A percentile compares a stretch with the other conserved stretches of the same genome.
phyloP scores from a whole-genome alignment of 2,797 vertebrate genomes.

The Schizopygopsis pylzovi region DNA sequence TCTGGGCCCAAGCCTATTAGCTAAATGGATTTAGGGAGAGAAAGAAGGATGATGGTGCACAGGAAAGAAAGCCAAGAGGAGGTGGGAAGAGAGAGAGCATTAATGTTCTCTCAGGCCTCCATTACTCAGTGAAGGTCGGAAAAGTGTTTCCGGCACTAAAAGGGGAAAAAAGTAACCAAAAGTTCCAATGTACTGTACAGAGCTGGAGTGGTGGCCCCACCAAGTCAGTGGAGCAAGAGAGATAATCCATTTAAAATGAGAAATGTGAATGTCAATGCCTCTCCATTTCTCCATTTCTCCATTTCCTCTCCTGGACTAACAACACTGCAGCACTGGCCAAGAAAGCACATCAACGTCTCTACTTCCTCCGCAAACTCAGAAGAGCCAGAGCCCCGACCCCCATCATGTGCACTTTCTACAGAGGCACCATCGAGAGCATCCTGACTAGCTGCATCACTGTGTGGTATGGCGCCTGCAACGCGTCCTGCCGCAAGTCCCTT shows the following conservation, averaged over 20 bases:
- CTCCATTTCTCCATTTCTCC: too few species aligned
- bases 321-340: too few species aligned
- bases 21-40: conserved; percentile 55
- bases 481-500: too few species aligned
- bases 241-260: conserved; percentile 63
- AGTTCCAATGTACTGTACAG: conserved; percentile 15
- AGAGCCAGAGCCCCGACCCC: too few species aligned
- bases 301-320: too few species aligned
- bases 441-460: too few species aligned
- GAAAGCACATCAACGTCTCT: too few species aligned
- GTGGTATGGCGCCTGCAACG: too few species aligned
- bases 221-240: conserved; percentile 50
- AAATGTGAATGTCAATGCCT: conserved; percentile 62
- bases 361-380: too few species aligned
- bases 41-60: conserved; percentile 55
- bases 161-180: not conserved
- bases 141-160: conserved; percentile 39
- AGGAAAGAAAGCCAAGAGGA: conserved; percentile 22
- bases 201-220: conserved; percentile 16
- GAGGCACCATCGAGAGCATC: too few species aligned
- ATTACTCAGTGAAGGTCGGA: conserved; percentile 48
- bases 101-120: not conserved
- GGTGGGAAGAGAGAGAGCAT: not conserved
- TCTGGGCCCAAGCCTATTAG: conserved; percentile 54
- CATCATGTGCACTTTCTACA: too few species aligned